These are phyloP conservation scores for Microtus ochrogaster DNA, from an alignment of 2,113 vertebrate species.

Conservation along the genomic window DNA sequence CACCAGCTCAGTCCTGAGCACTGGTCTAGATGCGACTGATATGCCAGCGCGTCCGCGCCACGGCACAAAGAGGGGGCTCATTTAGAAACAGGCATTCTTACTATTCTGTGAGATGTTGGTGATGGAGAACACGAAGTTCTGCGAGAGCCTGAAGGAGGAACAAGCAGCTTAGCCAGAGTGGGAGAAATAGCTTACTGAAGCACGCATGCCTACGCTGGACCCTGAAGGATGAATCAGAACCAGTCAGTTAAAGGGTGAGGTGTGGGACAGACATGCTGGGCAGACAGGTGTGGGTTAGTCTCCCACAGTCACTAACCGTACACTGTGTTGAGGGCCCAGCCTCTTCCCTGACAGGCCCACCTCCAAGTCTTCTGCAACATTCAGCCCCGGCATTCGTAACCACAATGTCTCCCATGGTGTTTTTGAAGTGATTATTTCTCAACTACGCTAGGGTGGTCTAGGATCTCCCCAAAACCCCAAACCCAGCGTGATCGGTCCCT, in stretches of 20 bases:
- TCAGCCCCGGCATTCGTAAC: slow-evolving; percentile 1
- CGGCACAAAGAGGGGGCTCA: background rate
- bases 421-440: background rate
- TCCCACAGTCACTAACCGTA: background rate
- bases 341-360: background rate
- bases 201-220: background rate
- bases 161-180: background rate
- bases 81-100: background rate
- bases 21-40: background rate
- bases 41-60: background rate
- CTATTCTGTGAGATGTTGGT: background rate
- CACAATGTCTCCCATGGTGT: background rate
- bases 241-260: background rate
- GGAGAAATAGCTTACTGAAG: background rate
- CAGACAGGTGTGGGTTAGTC: background rate
- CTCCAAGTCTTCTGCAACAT: slow-evolving; percentile 26
- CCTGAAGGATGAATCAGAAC: background rate
- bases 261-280: background rate
- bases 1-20: background rate
- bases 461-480: background rate
- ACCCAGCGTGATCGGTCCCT: background rate
- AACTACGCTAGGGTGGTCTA: background rate
- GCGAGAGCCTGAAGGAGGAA: background rate
- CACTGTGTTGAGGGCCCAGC: background rate
- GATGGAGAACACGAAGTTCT: background rate